Percentiles rank a stretch among this genome's conserved stretches.
These are phyloP conservation scores for Petrophora chlorosata DNA, from an alignment of 2,888 invertebrate genomes.

Conservation along the genomic window DNA sequence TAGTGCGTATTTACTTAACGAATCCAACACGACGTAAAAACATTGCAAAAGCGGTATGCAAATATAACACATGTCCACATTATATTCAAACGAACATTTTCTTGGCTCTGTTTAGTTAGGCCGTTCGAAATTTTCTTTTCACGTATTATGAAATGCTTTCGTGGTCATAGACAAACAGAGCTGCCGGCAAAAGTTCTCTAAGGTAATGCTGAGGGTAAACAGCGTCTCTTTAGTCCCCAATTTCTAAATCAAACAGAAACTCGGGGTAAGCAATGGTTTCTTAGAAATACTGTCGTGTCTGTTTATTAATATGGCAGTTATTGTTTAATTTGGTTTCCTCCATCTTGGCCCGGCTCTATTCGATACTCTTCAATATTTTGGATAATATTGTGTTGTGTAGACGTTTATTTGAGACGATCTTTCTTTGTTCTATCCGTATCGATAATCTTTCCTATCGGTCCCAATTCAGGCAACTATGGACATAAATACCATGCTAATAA, in stretches of 20 bases:
- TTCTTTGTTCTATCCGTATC: no score
- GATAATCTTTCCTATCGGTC: no score
- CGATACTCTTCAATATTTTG: no score
- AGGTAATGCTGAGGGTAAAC: constrained; percentile 31
- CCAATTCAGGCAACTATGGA: no score
- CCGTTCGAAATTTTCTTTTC: constrained; percentile 17
- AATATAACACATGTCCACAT: constrained; percentile 9
- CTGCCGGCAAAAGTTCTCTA: constrained; percentile 23
- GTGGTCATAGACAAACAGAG: constrained; percentile 23
- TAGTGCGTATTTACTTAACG: no score
- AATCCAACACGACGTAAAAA: no score
- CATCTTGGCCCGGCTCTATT: no score
- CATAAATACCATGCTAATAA: no score
- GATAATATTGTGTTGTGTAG: no score
- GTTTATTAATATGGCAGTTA: constrained; percentile 30
- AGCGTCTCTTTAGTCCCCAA: constrained; percentile 27
- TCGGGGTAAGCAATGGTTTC: constrained; percentile 19
- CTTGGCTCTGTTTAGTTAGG: constrained; percentile 20
- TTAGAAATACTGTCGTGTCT: constrained; percentile 5
- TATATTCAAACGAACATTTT: constrained; percentile 13
- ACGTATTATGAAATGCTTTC: constrained; percentile 15
- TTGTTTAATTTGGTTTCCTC: constrained; percentile 18
- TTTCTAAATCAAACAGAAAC: constrained; percentile 33
- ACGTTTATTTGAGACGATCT: no score
- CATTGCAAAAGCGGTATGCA: constrained; percentile 15